A percentile compares a stretch with the other conserved stretches of the same genome.
These are phyloP conservation scores for Onychomys arenicola DNA, from an alignment of 2,797 vertebrate species.

Conservation along the genomic window DNA sequence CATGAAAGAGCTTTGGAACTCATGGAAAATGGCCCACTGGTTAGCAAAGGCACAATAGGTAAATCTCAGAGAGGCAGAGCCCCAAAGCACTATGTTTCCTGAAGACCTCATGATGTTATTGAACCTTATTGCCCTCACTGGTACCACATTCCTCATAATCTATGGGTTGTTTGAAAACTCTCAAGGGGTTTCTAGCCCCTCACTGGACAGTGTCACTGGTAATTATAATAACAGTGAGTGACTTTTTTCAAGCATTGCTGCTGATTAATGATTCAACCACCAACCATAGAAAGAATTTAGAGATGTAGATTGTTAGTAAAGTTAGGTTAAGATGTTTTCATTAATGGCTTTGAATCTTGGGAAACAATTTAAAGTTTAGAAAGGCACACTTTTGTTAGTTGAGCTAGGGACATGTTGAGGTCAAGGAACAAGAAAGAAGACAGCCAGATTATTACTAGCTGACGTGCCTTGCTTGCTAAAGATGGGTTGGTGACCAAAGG, in stretches of 20 bases:
- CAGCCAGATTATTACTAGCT: no score
- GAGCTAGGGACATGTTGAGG: no score
- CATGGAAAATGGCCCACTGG: background rate
- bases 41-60: background rate
- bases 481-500: background rate
- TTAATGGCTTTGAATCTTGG: no score
- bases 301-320: no score
- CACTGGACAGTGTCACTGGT: background rate
- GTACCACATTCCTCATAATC: background rate
- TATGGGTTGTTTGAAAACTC: background rate
- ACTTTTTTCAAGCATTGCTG: background rate
- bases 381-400: no score
- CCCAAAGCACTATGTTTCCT: background rate
- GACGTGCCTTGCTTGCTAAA: no score
- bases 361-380: no score
- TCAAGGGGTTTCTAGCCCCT: background rate
- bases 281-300: no score
- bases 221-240: background rate
- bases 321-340: no score
- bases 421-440: no score
- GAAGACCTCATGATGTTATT: no score
- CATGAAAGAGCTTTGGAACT: background rate
- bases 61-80: background rate
- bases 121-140: background rate
- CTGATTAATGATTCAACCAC: background rate